Conservation (phyloP, 1,140 invertebrate species). For the Eufriesea mexicana region DNA sequence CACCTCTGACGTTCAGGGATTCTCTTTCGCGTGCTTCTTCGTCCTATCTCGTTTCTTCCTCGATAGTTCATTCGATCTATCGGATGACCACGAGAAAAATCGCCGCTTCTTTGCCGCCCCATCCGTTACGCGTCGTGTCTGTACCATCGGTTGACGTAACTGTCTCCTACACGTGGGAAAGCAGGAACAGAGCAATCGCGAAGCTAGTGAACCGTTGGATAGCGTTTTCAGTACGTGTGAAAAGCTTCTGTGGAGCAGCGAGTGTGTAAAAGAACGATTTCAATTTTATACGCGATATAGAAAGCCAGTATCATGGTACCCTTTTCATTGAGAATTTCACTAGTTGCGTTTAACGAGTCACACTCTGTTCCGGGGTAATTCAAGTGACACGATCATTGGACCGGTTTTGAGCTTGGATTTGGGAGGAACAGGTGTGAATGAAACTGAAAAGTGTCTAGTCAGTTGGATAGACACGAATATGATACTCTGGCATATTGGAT, state of each 20-base stretch:
- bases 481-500: neutral
- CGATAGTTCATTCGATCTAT: slow-evolving; percentile 50
- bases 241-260: neutral
- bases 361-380: neutral
- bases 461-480: neutral
- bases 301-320: neutral
- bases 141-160: slow-evolving; percentile 31
- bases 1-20: slow-evolving; percentile 37
- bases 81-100: slow-evolving; percentile 53
- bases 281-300: neutral
- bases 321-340: neutral
- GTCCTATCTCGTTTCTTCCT: slow-evolving; percentile 44
- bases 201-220: neutral
- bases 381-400: neutral
- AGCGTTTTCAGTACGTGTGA: neutral
- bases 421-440: neutral
- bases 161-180: slow-evolving; percentile 44
- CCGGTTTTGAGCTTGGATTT: neutral
- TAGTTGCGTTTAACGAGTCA: too few species aligned
- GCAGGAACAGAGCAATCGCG: neutral
- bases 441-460: neutral
- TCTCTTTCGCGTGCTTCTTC: slow-evolving; percentile 33
- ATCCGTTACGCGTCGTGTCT: slow-evolving; percentile 27
- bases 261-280: neutral
- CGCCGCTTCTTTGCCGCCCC: slow-evolving; percentile 1